Conservation (phyloP, 2,113 vertebrate species). For the Ursus arctos region DNA sequence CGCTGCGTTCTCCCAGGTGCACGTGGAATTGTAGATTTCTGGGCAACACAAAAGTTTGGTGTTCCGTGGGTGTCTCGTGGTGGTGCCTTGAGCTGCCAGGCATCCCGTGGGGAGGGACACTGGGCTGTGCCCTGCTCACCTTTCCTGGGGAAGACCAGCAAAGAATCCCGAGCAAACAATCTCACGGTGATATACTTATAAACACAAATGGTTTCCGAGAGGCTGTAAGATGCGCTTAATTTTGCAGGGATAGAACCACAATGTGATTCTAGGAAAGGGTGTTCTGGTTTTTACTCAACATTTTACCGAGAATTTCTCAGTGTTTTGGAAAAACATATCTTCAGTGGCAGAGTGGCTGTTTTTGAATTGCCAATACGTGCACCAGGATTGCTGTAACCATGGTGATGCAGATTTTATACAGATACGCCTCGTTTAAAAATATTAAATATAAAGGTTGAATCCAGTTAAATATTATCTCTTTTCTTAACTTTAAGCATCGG, state of each 20-base stretch:
- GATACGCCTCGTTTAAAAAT: not conserved
- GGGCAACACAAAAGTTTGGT: not conserved
- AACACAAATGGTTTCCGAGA: not conserved
- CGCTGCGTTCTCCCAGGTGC: no score
- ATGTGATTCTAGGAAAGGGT: not conserved
- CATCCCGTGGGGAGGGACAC: no score
- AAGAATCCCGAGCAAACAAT: not conserved
- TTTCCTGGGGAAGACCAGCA: not conserved
- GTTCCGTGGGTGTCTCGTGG: rapidly evolving
- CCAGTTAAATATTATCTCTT: not conserved
- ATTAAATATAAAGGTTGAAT: not conserved
- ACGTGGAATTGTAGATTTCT: not conserved
- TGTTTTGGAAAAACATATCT: not conserved
- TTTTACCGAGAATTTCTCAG: not conserved
- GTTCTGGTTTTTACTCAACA: not conserved
- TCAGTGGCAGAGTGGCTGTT: not conserved
- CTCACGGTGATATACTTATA: no score
- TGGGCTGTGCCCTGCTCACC: not conserved
- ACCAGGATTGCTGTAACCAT: not conserved
- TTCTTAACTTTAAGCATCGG: not conserved
- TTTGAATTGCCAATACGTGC: not conserved
- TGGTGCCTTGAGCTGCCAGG: not conserved
- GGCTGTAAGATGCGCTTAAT: not conserved
- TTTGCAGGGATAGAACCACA: not conserved
- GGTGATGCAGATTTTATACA: not conserved